These are phyloP conservation scores for Eupleurogrammus muticus DNA, from an alignment of 2,797 vertebrate genomes.

Conservation along the genomic window DNA sequence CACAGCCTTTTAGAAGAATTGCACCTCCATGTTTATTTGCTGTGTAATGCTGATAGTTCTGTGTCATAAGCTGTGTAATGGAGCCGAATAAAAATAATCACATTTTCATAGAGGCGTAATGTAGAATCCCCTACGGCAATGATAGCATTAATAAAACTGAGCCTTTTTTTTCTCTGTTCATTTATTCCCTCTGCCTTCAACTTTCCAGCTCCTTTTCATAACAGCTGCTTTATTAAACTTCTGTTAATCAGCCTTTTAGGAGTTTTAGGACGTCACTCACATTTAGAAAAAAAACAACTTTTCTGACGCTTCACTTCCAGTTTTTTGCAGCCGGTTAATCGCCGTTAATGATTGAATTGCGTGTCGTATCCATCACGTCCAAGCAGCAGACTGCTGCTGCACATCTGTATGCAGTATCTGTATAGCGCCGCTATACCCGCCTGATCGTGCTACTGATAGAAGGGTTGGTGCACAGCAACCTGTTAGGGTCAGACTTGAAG, in stretches of 20 bases:
- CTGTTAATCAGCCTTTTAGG: conserved; percentile 55
- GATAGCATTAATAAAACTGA: conserved; percentile 40
- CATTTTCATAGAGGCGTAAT: conserved; percentile 5
- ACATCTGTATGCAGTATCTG: conserved; percentile 62
- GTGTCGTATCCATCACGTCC: conserved; percentile 31
- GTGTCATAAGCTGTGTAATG: background rate
- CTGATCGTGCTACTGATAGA: too few species aligned
- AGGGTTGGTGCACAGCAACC: conserved; percentile 39
- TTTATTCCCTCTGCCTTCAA: conserved; percentile 7
- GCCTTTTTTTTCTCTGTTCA: conserved; percentile 22
- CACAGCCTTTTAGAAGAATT: too few species aligned
- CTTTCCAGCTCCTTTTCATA: conserved; percentile 37
- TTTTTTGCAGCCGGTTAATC: too few species aligned
- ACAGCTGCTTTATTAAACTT: conserved; percentile 63
- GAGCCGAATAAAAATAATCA: background rate
- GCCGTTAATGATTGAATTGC: conserved; percentile 32
- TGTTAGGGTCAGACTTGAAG: conserved; percentile 41
- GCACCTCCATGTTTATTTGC: background rate
- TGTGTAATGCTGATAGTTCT: background rate
- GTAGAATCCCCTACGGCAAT: conserved; percentile 35
- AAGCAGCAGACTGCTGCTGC: conserved; percentile 35
- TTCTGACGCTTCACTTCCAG: too few species aligned
- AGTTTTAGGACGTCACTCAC: conserved; percentile 55
- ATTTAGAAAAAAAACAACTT: conserved; percentile 48
- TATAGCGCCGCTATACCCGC: too few species aligned